Evolutionary conservation across 2,888 invertebrate genomes (phyloP).

Genomic region (Drosophila subquinaria): DNA sequence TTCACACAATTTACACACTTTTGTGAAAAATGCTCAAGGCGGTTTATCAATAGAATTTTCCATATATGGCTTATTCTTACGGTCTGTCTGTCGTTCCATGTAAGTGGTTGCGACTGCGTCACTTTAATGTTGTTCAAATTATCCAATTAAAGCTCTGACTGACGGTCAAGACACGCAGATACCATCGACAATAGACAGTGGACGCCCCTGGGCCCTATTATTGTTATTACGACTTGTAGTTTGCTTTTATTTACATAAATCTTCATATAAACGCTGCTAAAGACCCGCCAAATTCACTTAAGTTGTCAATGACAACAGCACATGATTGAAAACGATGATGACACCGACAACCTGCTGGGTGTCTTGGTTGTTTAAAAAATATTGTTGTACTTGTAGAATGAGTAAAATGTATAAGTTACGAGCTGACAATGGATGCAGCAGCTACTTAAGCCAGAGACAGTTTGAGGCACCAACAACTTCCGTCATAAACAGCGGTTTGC

Average conservation of each 20-base stretch:
- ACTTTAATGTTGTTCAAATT: slow-evolving; percentile 60
- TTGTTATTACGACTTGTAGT: slow-evolving; percentile 48
- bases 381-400: slow-evolving; percentile 8
- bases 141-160: slow-evolving; percentile 69
- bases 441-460: slow-evolving; percentile 56
- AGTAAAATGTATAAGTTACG: slow-evolving; percentile 44
- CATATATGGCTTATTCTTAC: slow-evolving; percentile 28
- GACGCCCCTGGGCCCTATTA: slow-evolving; percentile 34
- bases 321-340: slow-evolving; percentile 9
- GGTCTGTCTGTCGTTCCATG: slow-evolving; percentile 14
- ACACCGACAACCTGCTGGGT: slow-evolving; percentile 39
- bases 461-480: slow-evolving; percentile 51
- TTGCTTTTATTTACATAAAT: slow-evolving; percentile 78
- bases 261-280: slow-evolving; percentile 63
- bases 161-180: slow-evolving; percentile 42
- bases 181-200: slow-evolving; percentile 21
- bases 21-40: slow-evolving; percentile 71
- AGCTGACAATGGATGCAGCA: slow-evolving; percentile 60
- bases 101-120: slow-evolving; percentile 22
- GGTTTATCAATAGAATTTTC: slow-evolving; percentile 34
- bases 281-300: slow-evolving; percentile 48
- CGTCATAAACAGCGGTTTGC: slow-evolving; percentile 70
- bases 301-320: slow-evolving; percentile 32
- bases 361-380: slow-evolving; percentile 32
- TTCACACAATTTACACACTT: slow-evolving; percentile 65